Evolutionary conservation across 2,113 vertebrate species (phyloP).

Genomic region (Mohoua ochrocephala): DNA sequence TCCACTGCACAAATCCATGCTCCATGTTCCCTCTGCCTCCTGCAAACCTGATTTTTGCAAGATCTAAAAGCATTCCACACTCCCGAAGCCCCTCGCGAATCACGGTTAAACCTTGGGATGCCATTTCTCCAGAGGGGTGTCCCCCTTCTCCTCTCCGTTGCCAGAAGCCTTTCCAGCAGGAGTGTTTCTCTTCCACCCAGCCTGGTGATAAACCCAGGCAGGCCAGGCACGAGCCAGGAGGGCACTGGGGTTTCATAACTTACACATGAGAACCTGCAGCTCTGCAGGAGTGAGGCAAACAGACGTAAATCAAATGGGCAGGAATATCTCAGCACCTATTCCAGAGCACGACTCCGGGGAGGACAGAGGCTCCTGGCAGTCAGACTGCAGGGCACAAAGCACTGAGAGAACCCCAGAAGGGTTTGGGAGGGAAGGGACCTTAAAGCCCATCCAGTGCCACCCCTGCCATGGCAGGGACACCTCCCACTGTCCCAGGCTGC

Average conservation of each 20-base stretch:
- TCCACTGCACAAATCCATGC: accelerated
- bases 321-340: neutral
- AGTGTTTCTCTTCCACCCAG: neutral
- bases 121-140: neutral
- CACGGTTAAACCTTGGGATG: neutral
- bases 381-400: neutral
- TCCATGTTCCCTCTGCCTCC: accelerated
- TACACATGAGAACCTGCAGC: neutral
- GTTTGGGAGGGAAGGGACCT: neutral
- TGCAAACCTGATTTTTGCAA: neutral
- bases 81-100: neutral
- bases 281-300: neutral
- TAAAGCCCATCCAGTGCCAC: neutral
- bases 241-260: neutral
- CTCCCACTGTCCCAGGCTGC: neutral
- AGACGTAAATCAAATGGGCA: neutral
- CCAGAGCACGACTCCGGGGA: accelerated
- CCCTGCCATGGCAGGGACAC: neutral
- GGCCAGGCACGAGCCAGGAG: neutral
- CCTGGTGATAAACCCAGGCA: neutral
- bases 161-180: neutral
- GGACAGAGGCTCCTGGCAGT: neutral
- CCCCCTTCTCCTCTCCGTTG: neutral
- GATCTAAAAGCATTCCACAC: neutral
- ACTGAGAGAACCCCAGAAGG: neutral